phyloP scores from a whole-genome alignment of 1,140 invertebrate genomes.

The Lordiphosa clarofinis region DNA sequence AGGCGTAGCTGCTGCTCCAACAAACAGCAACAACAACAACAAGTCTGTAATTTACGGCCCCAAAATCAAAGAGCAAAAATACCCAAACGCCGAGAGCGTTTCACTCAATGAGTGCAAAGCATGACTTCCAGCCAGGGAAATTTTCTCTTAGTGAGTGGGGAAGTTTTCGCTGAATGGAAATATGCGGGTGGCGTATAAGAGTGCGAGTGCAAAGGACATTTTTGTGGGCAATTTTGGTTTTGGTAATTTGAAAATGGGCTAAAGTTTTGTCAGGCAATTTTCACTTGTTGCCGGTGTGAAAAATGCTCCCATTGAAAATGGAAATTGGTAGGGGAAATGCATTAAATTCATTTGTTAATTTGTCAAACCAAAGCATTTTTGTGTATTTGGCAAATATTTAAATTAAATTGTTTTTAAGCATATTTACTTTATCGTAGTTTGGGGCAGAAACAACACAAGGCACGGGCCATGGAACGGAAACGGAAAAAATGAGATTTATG shows the following conservation, averaged over 20 bases:
- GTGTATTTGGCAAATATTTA: constrained; percentile 30
- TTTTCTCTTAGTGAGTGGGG: constrained; percentile 28
- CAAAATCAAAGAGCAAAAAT: neutral
- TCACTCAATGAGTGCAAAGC: constrained; percentile 24
- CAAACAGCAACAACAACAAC: constrained; percentile 3
- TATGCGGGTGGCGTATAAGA: constrained; percentile 45
- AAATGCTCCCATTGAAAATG: neutral
- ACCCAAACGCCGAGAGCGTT: no score
- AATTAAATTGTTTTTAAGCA: constrained; percentile 25
- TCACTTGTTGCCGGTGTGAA: constrained; percentile 45
- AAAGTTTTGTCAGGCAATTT: constrained; percentile 9
- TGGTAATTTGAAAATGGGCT: constrained; percentile 30
- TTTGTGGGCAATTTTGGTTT: constrained; percentile 16
- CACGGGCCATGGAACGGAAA: constrained; percentile 58
- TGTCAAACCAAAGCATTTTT: neutral
- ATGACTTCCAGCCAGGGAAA: constrained; percentile 35
- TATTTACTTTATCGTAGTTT: constrained; percentile 11
- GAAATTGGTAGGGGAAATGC: neutral
- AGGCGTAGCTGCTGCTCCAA: neutral
- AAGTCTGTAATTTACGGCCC: no score
- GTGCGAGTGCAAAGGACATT: constrained; percentile 13
- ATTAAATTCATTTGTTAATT: neutral
- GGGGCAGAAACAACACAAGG: neutral
- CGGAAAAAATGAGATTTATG: constrained; percentile 77
- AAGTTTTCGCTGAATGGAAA: constrained; percentile 27